phyloP scores from a whole-genome alignment of 2,888 invertebrate species.

The Tridacna crocea region DNA sequence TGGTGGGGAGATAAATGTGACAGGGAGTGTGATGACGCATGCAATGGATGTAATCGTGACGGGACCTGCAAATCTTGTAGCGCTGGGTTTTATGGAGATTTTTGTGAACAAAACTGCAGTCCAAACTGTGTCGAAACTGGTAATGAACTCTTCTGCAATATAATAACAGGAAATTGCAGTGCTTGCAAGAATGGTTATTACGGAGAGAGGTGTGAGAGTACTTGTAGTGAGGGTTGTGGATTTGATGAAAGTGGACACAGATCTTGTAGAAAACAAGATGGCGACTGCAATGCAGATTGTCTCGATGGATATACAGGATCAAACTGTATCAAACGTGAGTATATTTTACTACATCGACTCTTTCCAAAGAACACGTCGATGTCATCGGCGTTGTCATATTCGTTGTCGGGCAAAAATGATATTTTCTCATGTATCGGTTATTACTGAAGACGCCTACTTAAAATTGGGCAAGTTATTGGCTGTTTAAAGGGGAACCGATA shows the following conservation, averaged over 20 bases:
- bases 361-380: too few relatives aligned
- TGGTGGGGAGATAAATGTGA: constrained; percentile 5
- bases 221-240: background rate
- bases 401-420: too few relatives aligned
- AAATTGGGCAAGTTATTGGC: too few relatives aligned
- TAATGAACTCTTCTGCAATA: background rate
- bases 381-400: too few relatives aligned
- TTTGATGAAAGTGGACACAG: background rate
- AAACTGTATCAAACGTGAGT: too few relatives aligned
- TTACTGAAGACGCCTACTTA: too few relatives aligned
- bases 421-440: too few relatives aligned
- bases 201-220: background rate
- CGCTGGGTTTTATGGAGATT: too few relatives aligned
- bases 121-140: background rate
- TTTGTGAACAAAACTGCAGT: background rate
- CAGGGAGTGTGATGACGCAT: background rate
- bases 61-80: background rate
- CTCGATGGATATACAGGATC: too few relatives aligned
- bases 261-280: background rate
- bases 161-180: background rate
- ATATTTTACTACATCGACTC: too few relatives aligned
- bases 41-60: background rate
- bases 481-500: too few relatives aligned
- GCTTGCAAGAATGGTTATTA: background rate
- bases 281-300: background rate